Evolutionary conservation across 2,888 invertebrate species (phyloP).

Genomic region (Barypeithes pellucidus): DNA sequence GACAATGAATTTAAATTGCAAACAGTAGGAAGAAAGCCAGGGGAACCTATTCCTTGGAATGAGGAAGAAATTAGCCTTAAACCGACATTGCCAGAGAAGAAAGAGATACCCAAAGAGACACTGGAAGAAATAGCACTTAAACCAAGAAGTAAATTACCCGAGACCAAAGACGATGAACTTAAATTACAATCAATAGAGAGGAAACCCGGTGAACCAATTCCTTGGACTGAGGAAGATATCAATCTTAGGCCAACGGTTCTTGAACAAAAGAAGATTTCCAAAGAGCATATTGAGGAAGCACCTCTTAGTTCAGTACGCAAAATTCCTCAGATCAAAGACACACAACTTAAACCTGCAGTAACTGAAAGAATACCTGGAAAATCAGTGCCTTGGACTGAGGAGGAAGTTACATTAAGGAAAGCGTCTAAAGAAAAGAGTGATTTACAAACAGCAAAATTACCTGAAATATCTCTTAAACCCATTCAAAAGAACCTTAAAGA

Average conservation of each 20-base stretch:
- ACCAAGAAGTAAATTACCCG: constrained; percentile 67
- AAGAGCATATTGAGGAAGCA: constrained; percentile 55
- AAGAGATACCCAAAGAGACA: constrained; percentile 68
- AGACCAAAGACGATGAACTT: constrained; percentile 1
- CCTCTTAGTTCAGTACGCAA: constrained; percentile 60
- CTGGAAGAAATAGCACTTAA: constrained; percentile 63
- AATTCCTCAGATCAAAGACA: constrained; percentile 16
- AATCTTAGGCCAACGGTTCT: constrained; percentile 69
- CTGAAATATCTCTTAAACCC: constrained; percentile 64
- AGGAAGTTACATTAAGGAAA: constrained; percentile 73
- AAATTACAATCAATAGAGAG: constrained; percentile 8
- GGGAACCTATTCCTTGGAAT: constrained; percentile 72
- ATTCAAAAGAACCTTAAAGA: constrained; percentile 7
- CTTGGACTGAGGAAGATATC: constrained; percentile 78
- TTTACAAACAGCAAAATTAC: constrained; percentile 72
- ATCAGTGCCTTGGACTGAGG: constrained; percentile 71
- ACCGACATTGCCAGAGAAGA: constrained; percentile 66
- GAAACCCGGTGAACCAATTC: constrained; percentile 57
- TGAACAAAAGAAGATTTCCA: constrained; percentile 70
- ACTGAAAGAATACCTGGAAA: constrained; percentile 12
- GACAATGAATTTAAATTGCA: neutral
- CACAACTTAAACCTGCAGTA: constrained; percentile 28
- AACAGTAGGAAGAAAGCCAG: constrained; percentile 29
- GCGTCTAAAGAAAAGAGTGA: constrained; percentile 69
- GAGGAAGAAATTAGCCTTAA: constrained; percentile 76